Evolutionary conservation across 2,888 invertebrate species (phyloP).

Genomic region (Cryptocheilus praepositus): DNA sequence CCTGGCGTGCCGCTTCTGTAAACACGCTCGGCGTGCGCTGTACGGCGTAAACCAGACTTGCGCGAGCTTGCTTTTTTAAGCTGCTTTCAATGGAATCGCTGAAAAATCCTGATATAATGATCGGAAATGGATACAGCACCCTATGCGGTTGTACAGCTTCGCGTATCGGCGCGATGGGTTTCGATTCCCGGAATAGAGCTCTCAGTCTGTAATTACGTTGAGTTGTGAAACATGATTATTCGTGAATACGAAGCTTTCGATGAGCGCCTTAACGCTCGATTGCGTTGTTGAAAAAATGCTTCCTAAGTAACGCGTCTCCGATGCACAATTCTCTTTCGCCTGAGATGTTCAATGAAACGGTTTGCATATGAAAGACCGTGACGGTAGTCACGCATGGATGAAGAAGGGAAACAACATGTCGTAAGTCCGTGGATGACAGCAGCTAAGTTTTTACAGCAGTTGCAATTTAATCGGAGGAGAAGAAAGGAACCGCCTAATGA

Average conservation of each 20-base stretch:
- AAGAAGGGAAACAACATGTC: too few relatives aligned
- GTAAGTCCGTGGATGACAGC: too few relatives aligned
- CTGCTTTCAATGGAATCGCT: constrained; percentile 57
- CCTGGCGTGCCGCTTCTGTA: constrained; percentile 52
- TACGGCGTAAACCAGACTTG: constrained; percentile 27
- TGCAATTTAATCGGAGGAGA: neutral
- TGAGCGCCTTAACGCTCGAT: too few relatives aligned
- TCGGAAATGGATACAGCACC: constrained; percentile 14
- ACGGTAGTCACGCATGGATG: too few relatives aligned
- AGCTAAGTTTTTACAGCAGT: neutral
- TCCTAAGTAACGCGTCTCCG: too few relatives aligned
- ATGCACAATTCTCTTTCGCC: too few relatives aligned
- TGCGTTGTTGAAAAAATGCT: too few relatives aligned
- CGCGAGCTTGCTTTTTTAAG: constrained; percentile 44
- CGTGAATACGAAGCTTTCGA: too few relatives aligned
- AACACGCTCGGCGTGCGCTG: constrained; percentile 39
- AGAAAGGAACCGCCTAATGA: neutral
- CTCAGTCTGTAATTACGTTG: neutral
- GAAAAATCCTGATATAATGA: constrained; percentile 51
- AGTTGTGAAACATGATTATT: too few relatives aligned
- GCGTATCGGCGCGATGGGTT: neutral
- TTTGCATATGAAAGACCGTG: too few relatives aligned
- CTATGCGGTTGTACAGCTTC: neutral
- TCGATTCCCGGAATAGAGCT: neutral
- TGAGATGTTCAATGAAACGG: too few relatives aligned